Conservation (phyloP, 2,888 invertebrate species). For the Andricus curvator region DNA sequence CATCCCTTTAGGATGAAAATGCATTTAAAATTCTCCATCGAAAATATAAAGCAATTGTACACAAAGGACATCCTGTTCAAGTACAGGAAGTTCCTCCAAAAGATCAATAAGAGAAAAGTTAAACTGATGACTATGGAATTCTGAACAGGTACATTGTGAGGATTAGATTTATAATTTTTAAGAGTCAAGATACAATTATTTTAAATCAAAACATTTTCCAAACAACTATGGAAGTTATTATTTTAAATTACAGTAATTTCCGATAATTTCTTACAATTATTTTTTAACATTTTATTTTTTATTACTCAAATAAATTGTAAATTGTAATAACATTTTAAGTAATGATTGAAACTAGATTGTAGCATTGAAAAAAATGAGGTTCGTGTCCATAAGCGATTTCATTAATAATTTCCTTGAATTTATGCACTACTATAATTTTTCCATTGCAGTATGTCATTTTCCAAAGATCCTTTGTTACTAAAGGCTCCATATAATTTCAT, state of each 20-base stretch:
- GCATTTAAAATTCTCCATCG: neutral
- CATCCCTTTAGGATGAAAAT: neutral
- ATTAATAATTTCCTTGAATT: neutral
- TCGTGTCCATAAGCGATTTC: neutral
- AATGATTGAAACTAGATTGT: neutral
- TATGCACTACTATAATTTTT: neutral
- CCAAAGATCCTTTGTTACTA: conserved; percentile 20
- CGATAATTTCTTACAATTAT: neutral
- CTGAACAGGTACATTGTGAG: neutral
- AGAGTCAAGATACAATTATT: neutral
- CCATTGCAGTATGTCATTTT: conserved; percentile 17
- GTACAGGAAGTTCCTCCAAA: neutral
- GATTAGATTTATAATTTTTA: neutral
- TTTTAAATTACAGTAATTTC: neutral
- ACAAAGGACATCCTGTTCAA: neutral
- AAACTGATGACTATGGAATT: neutral
- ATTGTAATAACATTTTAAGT: neutral
- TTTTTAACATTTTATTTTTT: neutral
- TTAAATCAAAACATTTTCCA: no score
- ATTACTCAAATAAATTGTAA: neutral
- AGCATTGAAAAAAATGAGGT: neutral
- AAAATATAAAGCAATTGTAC: neutral
- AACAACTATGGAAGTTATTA: neutral
- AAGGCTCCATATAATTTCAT: neutral
- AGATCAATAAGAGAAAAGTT: neutral